Conservation (phyloP, 2,113 vertebrate species). For the Spea multiplicata region DNA sequence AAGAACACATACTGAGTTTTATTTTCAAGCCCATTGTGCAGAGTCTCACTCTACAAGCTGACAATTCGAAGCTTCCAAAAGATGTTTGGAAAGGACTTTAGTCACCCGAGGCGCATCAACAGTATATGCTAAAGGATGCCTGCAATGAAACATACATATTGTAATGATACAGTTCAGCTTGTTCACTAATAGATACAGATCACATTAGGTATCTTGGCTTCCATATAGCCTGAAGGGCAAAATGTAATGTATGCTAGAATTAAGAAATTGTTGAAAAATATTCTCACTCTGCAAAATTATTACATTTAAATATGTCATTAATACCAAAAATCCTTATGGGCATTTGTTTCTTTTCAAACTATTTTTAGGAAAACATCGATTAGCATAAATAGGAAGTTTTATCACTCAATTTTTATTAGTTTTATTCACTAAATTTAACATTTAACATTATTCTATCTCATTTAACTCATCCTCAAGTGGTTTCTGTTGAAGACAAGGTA, state of each 20-base stretch:
- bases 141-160: conserved; percentile 3
- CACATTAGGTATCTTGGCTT: background rate
- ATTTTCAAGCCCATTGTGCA: conserved; percentile 7
- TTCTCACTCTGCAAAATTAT: background rate
- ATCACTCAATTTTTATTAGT: too few species aligned
- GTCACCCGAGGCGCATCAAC: conserved; percentile 4
- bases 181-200: conserved; percentile 15
- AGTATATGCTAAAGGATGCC: background rate
- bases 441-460: too few species aligned
- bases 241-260: conserved; percentile 7
- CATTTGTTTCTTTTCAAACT: too few species aligned
- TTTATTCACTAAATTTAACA: too few species aligned
- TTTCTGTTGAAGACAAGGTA: too few species aligned
- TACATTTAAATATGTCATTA: background rate
- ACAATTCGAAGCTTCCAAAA: background rate
- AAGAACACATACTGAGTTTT: conserved; percentile 18
- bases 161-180: conserved; percentile 3
- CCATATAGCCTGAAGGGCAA: conserved; percentile 1
- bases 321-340: background rate
- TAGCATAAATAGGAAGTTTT: too few species aligned
- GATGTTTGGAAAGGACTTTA: background rate
- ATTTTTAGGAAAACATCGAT: too few species aligned
- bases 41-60: background rate
- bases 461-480: too few species aligned
- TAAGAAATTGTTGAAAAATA: conserved; percentile 9